Conservation (phyloP, 2,797 vertebrate genomes). For the Falco concolor region DNA sequence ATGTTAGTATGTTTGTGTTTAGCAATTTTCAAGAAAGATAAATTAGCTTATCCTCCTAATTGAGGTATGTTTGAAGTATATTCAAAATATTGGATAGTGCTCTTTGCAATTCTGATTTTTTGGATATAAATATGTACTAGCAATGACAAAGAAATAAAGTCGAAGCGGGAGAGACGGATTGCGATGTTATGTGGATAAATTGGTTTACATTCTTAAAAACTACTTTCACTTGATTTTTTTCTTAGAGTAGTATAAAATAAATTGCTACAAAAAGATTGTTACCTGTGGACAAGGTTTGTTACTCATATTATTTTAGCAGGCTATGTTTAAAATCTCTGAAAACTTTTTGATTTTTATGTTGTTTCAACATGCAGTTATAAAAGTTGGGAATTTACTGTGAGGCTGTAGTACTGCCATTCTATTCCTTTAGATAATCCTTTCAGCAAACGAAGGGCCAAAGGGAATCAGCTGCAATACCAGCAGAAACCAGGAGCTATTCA, state of each 20-base stretch:
- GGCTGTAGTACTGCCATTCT: not conserved
- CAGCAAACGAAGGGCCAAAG: not conserved
- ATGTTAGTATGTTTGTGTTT: not conserved
- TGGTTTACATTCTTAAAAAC: not conserved
- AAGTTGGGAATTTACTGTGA: not conserved
- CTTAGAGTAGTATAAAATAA: not conserved
- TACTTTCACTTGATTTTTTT: not conserved
- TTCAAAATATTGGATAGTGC: not conserved
- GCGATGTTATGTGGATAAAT: not conserved
- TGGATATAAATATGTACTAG: not conserved
- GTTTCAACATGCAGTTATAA: not conserved
- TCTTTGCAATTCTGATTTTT: not conserved
- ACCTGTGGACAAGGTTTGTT: not conserved
- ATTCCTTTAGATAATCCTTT: not conserved
- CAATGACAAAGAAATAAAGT: not conserved
- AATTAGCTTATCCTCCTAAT: not conserved
- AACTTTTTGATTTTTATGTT: not conserved
- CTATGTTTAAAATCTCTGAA: not conserved
- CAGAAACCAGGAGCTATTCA: not conserved
- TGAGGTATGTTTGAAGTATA: not conserved
- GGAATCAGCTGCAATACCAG: not conserved
- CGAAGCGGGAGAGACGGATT: not conserved
- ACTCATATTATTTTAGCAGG: not conserved
- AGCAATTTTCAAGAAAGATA: not conserved
- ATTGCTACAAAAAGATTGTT: not conserved